Base-by-base conservation (phyloP, 2,113 vertebrate genomes). In the Pogona vitticeps region DNA sequence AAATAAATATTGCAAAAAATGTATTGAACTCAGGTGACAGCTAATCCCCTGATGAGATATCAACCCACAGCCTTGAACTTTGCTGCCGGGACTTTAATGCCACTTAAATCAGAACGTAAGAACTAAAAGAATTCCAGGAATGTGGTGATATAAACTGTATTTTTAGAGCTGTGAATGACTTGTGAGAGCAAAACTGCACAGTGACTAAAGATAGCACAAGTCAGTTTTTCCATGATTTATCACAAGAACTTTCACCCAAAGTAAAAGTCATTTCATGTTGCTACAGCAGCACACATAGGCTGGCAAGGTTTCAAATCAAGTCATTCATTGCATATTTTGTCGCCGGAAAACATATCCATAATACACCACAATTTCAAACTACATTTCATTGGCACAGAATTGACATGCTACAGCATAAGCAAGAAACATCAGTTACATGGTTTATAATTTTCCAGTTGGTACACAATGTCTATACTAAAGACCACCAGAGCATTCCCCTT, bases 111-210 rank as follows among this genome's bases (percentile, higher is more conserved):
- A 97, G 96, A 96, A 96, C 95, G 96, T 96, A 96, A 95, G 96
- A 97, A 96, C 96, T 95, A 93, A 95, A 98, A 95, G 97, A 97
- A 99, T 99, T 96, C 92, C 85, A 96, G 95, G 97, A 98, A 98
- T 98, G 96, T 91, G 89, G 91, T 96, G 97, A 98, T 98, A 98
- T 95, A 96, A 97, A 96, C 88, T 92, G 93, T 99, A 99, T 99
- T 99, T 99, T 98, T 99, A 99, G 98, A 97, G 91, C 93, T 86
- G 96, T 97, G 97, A 97, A 96, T 98, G 97, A 96, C 95, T 95
- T 88, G 94, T 94, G 92, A 92, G 84, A 94, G 94, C 92, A 93
- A 95, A 95, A 90, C 88, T 83, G 76, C 91, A 90, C 95, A 94
- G 96, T 93, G 94, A 95, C 95, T 95, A 96, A 96, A 97, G 96